A percentile compares a stretch with the other conserved stretches of the same genome.
phyloP scores from a whole-genome alignment of 2,797 vertebrate genomes.

The Chiropotes sagulatus region DNA sequence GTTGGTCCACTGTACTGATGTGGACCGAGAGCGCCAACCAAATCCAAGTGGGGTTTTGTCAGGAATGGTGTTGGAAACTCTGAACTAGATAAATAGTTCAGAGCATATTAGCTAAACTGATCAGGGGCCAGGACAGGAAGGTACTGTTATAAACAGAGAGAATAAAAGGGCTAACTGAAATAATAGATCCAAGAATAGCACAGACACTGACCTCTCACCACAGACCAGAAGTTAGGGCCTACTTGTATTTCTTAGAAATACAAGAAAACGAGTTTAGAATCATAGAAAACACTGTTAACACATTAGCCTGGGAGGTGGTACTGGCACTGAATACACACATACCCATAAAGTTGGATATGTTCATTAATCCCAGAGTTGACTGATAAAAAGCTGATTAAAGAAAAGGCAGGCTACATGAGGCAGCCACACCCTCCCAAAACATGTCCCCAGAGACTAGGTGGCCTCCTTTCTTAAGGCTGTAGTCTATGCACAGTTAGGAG shows the following conservation, averaged over 20 bases:
- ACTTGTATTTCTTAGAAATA: constrained; percentile 11
- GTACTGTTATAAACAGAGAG: neutral
- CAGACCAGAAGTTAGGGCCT: neutral
- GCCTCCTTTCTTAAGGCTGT: neutral
- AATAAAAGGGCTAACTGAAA: neutral
- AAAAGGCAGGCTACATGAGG: neutral
- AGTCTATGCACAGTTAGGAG: neutral
- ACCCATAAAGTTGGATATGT: neutral
- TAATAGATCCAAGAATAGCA: neutral
- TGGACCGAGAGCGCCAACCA: neutral
- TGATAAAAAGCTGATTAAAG: neutral
- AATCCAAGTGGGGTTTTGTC: neutral
- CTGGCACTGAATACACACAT: neutral
- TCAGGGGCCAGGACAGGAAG: neutral
- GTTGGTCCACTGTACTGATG: neutral
- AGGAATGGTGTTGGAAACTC: neutral
- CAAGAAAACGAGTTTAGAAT: constrained; percentile 9
- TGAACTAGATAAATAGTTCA: neutral
- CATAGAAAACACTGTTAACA: neutral
- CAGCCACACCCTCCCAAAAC: neutral
- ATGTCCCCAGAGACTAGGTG: neutral
- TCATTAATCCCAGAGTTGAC: neutral
- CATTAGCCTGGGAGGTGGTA: neutral
- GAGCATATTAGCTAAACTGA: neutral
- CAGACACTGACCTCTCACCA: neutral